Conservation (phyloP, 2,888 invertebrate species). For the Torymus aiolomorphi region DNA sequence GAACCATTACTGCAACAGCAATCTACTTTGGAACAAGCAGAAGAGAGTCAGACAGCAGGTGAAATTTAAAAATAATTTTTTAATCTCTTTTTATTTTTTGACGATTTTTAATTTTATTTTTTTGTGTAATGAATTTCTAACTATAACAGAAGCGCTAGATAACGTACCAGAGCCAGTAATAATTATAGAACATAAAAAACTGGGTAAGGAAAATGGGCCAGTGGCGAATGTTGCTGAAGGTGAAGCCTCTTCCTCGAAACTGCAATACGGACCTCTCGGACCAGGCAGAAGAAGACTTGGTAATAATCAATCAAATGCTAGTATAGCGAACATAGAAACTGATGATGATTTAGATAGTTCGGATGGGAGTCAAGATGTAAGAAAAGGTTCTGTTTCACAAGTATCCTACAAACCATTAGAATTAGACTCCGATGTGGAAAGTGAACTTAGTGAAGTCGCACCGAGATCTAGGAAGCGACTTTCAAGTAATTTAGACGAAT, state of each 20-base stretch:
- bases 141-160: conserved; percentile 3
- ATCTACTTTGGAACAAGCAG: conserved; percentile 19
- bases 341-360: conserved; percentile 66
- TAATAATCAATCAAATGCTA: conserved; percentile 30
- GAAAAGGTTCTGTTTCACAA: conserved; percentile 60
- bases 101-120: neutral
- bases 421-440: conserved; percentile 72
- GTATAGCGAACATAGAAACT: conserved; percentile 22
- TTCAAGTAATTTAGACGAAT: conserved; percentile 62
- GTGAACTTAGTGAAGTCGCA: conserved; percentile 64
- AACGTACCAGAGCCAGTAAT: conserved; percentile 31
- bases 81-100: neutral
- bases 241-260: conserved; percentile 32
- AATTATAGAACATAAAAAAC: conserved; percentile 39
- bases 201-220: conserved; percentile 34
- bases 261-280: conserved; percentile 68
- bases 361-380: conserved; percentile 60
- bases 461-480: conserved; percentile 66
- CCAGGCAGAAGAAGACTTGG: conserved; percentile 65
- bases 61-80: too few species aligned
- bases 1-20: conserved; percentile 60
- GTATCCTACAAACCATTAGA: conserved; percentile 70
- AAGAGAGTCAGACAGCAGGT: conserved; percentile 47
- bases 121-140: neutral
- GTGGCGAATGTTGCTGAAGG: conserved; percentile 15